Base-by-base conservation (phyloP, 2,797 vertebrate genomes). In the Poecilia velifera region DNA sequence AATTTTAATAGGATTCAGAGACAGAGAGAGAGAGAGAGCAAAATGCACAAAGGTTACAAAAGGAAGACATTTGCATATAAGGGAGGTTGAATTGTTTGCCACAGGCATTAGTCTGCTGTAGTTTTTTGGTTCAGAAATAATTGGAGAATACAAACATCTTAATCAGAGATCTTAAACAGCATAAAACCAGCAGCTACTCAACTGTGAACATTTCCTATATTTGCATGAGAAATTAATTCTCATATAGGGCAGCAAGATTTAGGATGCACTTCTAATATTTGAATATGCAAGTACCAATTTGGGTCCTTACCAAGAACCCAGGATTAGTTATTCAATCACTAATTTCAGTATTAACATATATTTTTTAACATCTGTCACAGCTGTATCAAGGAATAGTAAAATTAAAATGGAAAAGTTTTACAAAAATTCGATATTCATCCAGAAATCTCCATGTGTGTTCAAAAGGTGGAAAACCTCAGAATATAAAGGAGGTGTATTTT, bases 1-100 rank as follows among this genome's bases (percentile, higher is more conserved):
- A 88, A 90, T 90, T 71, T 85, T 88, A 90, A 91, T 88, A 46
- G 43, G 6, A 82, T 87, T 84, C 80, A 77, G 20, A 77, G 20
- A 77, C 71, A 84, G 77, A 72, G 9, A 14, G 20, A 77, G 20
- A 77, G 73, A 84, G 77, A 72, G 9, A 14, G 71, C 51, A 72
- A 53, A 76, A 81, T 82, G 68, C 64, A 82, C 59, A 81, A 82
- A 79, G 76, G 72, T 72, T 76, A 78, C 25, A 16, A 49, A 72
- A 82, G 55, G 66, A 74, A 79, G 62, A 75, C 74, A 88, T 88
- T 88, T 88, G 83, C 84, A 81, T 76, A 76, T 72, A 87, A 68
- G 76, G 43, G 77, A 78, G 72, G 53, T 82, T 76, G 77, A 74
- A 85, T 46, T 72, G 84, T 73, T 83, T 82, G 76, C 77, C 53